Evolutionary conservation across 1,140 invertebrate species (phyloP).

Genomic region (Magallana gigas): DNA sequence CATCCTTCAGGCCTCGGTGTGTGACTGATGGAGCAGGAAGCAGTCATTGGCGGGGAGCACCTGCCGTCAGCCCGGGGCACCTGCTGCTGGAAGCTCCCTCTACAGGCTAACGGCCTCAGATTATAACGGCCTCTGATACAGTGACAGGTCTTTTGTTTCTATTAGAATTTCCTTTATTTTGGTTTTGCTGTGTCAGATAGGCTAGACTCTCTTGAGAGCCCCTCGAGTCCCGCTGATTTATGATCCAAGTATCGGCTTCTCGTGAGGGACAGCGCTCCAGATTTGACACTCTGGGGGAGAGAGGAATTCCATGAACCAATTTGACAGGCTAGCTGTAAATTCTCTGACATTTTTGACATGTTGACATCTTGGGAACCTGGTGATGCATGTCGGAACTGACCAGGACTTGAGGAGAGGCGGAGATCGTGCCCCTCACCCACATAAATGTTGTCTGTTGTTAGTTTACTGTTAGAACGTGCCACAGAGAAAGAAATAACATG

Average conservation of each 20-base stretch:
- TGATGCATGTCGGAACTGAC: neutral
- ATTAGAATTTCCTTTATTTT: neutral
- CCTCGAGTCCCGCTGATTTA: conserved; percentile 14
- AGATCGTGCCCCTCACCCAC: neutral
- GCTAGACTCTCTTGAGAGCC: conserved; percentile 13
- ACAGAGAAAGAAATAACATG: neutral
- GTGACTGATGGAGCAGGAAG: neutral
- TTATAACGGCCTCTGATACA: neutral
- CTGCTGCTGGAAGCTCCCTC: neutral
- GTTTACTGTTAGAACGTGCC: too few relatives aligned
- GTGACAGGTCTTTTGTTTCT: conserved; percentile 19
- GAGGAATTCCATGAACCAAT: neutral
- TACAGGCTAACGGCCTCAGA: conserved; percentile 10
- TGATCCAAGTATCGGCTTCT: neutral
- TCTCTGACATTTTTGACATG: conserved; percentile 1
- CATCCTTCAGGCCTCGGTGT: neutral
- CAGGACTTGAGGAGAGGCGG: neutral
- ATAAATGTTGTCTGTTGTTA: too few relatives aligned
- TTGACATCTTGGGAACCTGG: conserved; percentile 1
- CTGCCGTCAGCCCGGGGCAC: neutral
- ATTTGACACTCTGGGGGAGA: conserved; percentile 29
- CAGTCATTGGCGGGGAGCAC: neutral
- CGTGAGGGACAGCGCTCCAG: neutral
- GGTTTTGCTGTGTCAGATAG: neutral
- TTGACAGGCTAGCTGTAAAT: conserved; percentile 18